A percentile compares a stretch with the other conserved stretches of the same genome.
These are phyloP conservation scores for Empis stercorea DNA, from an alignment of 2,888 invertebrate genomes.

Conservation along the genomic window DNA sequence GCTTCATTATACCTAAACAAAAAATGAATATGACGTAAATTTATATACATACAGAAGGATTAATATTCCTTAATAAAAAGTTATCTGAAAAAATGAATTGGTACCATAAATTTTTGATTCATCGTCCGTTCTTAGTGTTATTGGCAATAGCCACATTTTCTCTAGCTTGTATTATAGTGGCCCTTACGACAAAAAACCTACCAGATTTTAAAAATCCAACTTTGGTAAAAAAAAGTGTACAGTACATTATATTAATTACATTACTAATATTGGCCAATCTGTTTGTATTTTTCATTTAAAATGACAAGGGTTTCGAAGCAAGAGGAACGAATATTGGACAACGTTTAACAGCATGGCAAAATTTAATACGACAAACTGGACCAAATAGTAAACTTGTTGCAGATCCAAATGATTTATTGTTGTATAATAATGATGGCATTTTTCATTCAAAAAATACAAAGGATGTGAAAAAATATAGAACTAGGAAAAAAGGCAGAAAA, in stretches of 20 bases:
- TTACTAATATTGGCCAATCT: too few relatives aligned
- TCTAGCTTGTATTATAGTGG: conserved; percentile 50
- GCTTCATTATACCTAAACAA: too few relatives aligned
- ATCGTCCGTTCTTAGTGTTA: conserved; percentile 53
- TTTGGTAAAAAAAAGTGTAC: conserved; percentile 47
- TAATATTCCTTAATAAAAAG: too few relatives aligned
- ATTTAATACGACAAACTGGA: conserved; percentile 62
- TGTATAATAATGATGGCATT: neutral
- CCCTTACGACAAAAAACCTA: conserved; percentile 46
- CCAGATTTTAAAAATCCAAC: conserved; percentile 82
- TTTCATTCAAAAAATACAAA: too few relatives aligned
- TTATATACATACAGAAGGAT: too few relatives aligned
- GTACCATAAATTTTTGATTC: conserved; percentile 53
- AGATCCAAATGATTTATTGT: conserved; percentile 52
- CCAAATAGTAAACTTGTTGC: conserved; percentile 55
- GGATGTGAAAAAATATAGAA: too few relatives aligned
- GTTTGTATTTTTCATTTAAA: neutral
- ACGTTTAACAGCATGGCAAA: conserved; percentile 71
- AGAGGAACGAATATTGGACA: conserved; percentile 75
- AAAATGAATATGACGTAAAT: too few relatives aligned
- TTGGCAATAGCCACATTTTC: conserved; percentile 48
- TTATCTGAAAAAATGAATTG: conserved; percentile 36
- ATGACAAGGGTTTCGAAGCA: conserved; percentile 71
- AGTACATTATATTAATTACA: too few relatives aligned
- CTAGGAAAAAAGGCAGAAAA: conserved; percentile 26